Percentiles rank a stretch among this genome's conserved stretches.
Conservation (phyloP, 2,888 invertebrate genomes). For the Polia nebulosa region DNA sequence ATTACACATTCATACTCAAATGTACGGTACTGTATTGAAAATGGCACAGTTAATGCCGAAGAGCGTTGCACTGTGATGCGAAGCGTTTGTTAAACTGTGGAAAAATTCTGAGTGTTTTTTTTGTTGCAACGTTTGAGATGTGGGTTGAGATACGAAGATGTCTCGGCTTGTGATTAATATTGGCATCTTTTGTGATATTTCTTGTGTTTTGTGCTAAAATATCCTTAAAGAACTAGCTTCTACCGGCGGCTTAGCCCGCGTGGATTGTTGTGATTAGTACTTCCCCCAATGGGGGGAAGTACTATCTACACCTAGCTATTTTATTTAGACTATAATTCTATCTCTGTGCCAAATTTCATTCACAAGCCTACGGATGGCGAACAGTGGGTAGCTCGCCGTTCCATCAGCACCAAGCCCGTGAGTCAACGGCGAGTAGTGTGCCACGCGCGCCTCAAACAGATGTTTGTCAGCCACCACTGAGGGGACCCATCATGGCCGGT, state of each 20-base stretch:
- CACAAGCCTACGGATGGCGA: background rate
- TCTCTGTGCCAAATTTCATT: too few species aligned
- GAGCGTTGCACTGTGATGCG: slow-evolving; percentile 66
- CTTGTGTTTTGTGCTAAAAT: background rate
- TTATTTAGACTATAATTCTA: too few species aligned
- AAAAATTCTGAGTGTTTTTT: slow-evolving; percentile 44
- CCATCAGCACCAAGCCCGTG: background rate
- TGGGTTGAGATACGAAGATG: slow-evolving; percentile 41
- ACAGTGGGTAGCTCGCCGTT: background rate
- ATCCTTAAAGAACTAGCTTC: too few species aligned
- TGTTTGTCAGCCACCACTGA: background rate
- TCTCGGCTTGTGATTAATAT: slow-evolving; percentile 41
- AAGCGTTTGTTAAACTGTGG: slow-evolving; percentile 49
- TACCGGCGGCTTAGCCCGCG: too few species aligned
- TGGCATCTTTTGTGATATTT: slow-evolving; percentile 2
- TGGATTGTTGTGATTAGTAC: too few species aligned
- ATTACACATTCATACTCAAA: slow-evolving; percentile 85
- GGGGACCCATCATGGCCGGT: background rate
- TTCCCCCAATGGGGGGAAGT: too few species aligned
- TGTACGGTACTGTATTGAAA: slow-evolving; percentile 69
- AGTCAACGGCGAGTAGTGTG: background rate
- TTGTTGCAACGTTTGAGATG: slow-evolving; percentile 44
- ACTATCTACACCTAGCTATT: too few species aligned
- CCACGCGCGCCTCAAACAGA: background rate
- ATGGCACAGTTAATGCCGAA: slow-evolving; percentile 64